Evolutionary conservation across 2,888 invertebrate species (phyloP).

Genomic region (Deilephila elpenor): DNA sequence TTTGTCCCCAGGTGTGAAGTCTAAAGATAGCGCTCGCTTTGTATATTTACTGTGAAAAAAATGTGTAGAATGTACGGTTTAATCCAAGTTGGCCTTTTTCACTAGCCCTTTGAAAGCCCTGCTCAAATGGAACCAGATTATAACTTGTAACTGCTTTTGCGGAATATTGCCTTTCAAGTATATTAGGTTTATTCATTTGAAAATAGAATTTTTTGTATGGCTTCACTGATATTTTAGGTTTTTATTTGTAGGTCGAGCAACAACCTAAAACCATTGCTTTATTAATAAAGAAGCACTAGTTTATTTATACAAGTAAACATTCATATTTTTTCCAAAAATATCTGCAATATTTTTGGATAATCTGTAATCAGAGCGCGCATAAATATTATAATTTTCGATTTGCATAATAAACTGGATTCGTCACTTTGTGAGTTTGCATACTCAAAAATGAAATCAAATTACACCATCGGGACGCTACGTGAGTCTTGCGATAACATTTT

Average conservation of each 20-base stretch:
- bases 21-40: conserved; percentile 18
- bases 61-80: conserved; percentile 3
- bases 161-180: conserved; percentile 32
- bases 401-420: background rate
- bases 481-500: conserved; percentile 34
- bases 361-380: too few species aligned
- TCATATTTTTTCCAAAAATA: too few species aligned
- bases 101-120: conserved; percentile 13
- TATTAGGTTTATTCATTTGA: conserved; percentile 15
- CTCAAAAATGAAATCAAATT: conserved; percentile 36
- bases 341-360: too few species aligned
- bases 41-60: conserved; percentile 15
- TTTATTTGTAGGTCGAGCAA: background rate
- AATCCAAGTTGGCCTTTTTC: background rate
- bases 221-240: background rate
- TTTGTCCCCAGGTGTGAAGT: background rate
- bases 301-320: too few species aligned
- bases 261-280: too few species aligned
- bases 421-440: conserved; percentile 1
- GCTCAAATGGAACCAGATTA: conserved; percentile 4
- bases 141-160: conserved; percentile 26
- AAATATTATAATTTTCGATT: background rate
- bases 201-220: background rate
- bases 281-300: too few species aligned
- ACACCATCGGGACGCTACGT: conserved; percentile 28